phyloP scores from a whole-genome alignment of 35 echinoderm and acorn worm genomes.

The Ptychodera flava region DNA sequence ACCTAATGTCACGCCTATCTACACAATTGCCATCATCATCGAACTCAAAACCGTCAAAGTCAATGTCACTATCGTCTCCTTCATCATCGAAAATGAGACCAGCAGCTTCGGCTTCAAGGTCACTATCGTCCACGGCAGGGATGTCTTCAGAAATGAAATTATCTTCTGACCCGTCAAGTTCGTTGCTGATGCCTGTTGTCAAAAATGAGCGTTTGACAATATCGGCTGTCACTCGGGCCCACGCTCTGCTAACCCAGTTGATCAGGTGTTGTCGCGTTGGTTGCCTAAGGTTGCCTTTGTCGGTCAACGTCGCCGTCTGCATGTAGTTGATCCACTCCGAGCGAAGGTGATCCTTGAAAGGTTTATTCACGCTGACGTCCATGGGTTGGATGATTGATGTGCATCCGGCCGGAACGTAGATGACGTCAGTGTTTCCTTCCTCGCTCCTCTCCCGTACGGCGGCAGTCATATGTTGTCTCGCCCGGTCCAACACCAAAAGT shows the following conservation, averaged over 20 bases:
- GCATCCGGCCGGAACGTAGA: neutral
- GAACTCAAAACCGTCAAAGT: slow-evolving; percentile 22
- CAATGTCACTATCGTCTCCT: neutral
- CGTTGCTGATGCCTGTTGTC: slow-evolving; percentile 10
- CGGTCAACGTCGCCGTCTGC: neutral
- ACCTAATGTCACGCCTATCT: too few relatives aligned
- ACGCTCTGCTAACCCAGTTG: slow-evolving; percentile 13
- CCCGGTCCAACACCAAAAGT: neutral
- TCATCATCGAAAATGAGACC: slow-evolving; percentile 15
- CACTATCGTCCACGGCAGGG: slow-evolving; percentile 4
- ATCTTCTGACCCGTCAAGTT: slow-evolving; percentile 24
- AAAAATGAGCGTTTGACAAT: slow-evolving; percentile 15
- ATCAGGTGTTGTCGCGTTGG: neutral
- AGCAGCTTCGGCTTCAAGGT: slow-evolving; percentile 15
- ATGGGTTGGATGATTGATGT: neutral
- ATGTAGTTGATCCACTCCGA: slow-evolving; percentile 10
- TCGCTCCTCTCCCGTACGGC: neutral
- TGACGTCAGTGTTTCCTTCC: neutral
- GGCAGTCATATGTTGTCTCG: neutral
- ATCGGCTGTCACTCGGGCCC: neutral
- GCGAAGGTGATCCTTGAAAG: slow-evolving; percentile 9
- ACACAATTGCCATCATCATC: too few relatives aligned
- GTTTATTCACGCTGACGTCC: slow-evolving; percentile 8
- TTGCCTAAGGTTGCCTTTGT: slow-evolving; percentile 8
- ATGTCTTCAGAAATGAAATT: slow-evolving; percentile 12